Evolutionary conservation across 2,113 vertebrate species (phyloP).

Genomic region (cattle (Bos taurus)): ARS-UCD2.0 NC_037337.1:8274001-8274500

Average conservation of each 20-base stretch:
- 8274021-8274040: fast-evolving
- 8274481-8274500: background rate
- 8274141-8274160: background rate
- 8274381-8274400: background rate
- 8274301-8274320: background rate
- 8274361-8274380: background rate
- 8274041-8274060: background rate
- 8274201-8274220: background rate
- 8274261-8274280: background rate
- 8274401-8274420: background rate
- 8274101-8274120: background rate
- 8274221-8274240: too few relatives aligned
- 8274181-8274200: background rate
- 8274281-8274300: background rate
- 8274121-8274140: background rate
- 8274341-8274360: background rate
- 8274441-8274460: background rate
- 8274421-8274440: background rate
- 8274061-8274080: background rate
- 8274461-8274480: background rate
- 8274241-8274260: background rate
- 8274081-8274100: background rate
- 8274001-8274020: background rate
- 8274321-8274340: background rate
- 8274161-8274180: background rate